These are phyloP conservation scores for Pollicipes pollicipes DNA, from an alignment of 1,140 invertebrate genomes.

Conservation along the genomic window DNA sequence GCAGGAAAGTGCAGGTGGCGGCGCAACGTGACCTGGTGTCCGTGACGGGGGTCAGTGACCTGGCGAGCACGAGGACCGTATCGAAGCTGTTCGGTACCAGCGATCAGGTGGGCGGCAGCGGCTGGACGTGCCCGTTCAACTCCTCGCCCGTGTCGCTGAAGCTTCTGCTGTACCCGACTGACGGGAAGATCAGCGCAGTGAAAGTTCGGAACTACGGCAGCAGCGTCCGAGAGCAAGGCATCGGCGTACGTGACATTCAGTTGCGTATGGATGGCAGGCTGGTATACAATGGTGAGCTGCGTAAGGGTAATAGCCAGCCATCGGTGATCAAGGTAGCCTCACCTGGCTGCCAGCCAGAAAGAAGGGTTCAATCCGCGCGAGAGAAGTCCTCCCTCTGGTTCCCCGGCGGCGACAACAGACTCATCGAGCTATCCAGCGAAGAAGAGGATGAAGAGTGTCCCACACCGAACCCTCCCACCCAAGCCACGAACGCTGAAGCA, in stretches of 20 bases:
- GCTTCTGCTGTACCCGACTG: background rate
- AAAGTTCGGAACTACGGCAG: background rate
- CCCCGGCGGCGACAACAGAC: background rate
- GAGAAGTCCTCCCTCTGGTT: background rate
- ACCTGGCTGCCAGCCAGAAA: background rate
- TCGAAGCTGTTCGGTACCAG: background rate
- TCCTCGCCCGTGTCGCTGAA: background rate
- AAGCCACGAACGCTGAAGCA: background rate
- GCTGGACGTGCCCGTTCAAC: background rate
- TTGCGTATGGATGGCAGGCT: background rate
- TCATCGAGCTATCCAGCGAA: background rate
- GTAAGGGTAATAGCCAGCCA: background rate
- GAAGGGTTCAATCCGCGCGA: background rate
- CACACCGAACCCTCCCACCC: background rate
- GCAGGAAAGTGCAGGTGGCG: background rate
- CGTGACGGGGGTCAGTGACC: background rate
- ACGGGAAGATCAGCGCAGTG: background rate
- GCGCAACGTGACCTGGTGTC: background rate
- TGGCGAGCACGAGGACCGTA: background rate
- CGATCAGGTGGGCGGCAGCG: background rate
- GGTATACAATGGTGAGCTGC: background rate
- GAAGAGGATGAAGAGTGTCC: background rate
- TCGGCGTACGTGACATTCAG: background rate
- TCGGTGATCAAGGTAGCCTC: background rate
- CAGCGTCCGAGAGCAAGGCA: background rate